A percentile compares a stretch with the other conserved stretches of the same genome.
Evolutionary conservation across 2,888 invertebrate genomes (phyloP).

Genomic region (Amaurobius ferox): DNA sequence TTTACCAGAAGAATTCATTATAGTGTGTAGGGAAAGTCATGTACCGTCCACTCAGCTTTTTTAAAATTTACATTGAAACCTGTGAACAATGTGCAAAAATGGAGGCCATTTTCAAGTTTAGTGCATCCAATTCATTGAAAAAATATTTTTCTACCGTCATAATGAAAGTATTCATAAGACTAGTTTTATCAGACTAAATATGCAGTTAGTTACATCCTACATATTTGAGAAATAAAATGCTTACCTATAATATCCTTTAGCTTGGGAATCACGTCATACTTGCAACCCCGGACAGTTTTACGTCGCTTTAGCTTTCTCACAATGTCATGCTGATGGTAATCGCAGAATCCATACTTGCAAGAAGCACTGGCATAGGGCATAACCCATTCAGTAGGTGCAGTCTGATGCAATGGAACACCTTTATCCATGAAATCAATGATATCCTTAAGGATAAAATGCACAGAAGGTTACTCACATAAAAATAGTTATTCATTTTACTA

Average conservation of each 20-base stretch:
- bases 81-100: no score
- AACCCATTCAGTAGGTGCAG: slow-evolving; percentile 72
- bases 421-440: slow-evolving; percentile 52
- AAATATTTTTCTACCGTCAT: no score
- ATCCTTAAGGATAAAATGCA: slow-evolving; percentile 38
- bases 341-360: slow-evolving; percentile 62
- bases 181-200: no score
- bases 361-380: slow-evolving; percentile 41
- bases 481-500: no score
- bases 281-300: slow-evolving; percentile 44
- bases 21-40: no score
- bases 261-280: slow-evolving; percentile 41
- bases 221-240: not conserved
- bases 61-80: no score
- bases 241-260: slow-evolving; percentile 51
- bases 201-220: no score
- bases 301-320: slow-evolving; percentile 68
- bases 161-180: no score
- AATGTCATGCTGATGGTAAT: slow-evolving; percentile 67
- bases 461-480: not conserved
- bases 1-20: no score
- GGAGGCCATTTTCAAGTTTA: no score
- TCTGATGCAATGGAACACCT: slow-evolving; percentile 69
- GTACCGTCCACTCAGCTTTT: no score
- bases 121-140: no score